Evolutionary conservation across 2,113 vertebrate species (phyloP).

Genomic region (Plestiodon gilberti): DNA sequence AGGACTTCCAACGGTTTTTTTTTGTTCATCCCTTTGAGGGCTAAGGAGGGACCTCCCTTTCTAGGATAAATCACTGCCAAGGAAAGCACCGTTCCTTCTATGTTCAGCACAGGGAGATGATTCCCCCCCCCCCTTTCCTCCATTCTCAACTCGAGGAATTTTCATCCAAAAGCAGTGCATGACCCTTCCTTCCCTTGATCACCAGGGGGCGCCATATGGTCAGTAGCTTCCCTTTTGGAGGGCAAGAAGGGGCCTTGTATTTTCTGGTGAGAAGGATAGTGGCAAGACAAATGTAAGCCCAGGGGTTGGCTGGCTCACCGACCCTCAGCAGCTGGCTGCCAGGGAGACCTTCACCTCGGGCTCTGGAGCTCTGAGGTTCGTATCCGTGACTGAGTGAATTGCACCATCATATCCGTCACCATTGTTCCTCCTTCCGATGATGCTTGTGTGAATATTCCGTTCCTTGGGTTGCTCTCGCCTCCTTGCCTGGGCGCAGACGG

Average conservation of each 20-base stretch:
- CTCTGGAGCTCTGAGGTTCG: background rate
- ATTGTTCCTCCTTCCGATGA: background rate
- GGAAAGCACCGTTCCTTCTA: too few species aligned
- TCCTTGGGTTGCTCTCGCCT: too few species aligned
- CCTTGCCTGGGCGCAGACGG: too few species aligned
- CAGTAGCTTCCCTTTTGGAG: too few species aligned
- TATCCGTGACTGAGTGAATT: too few species aligned
- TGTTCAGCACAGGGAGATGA: too few species aligned
- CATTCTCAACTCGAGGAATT: background rate
- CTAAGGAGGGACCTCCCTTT: background rate
- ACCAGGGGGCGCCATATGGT: background rate
- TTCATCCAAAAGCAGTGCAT: background rate
- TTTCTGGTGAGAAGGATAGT: background rate
- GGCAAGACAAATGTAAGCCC: too few species aligned
- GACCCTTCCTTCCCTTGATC: background rate
- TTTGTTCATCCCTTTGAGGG: too few species aligned
- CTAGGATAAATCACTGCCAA: background rate
- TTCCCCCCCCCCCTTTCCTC: background rate
- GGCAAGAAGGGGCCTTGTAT: background rate
- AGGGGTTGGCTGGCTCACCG: background rate
- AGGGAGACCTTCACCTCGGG: background rate
- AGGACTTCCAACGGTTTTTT: rapidly evolving
- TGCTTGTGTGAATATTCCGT: too few species aligned
- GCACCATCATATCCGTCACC: too few species aligned
- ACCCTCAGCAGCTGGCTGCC: rapidly evolving